These are phyloP conservation scores for Siniperca undulata DNA, from an alignment of 2,797 vertebrate species.

Conservation along the genomic window DNA sequence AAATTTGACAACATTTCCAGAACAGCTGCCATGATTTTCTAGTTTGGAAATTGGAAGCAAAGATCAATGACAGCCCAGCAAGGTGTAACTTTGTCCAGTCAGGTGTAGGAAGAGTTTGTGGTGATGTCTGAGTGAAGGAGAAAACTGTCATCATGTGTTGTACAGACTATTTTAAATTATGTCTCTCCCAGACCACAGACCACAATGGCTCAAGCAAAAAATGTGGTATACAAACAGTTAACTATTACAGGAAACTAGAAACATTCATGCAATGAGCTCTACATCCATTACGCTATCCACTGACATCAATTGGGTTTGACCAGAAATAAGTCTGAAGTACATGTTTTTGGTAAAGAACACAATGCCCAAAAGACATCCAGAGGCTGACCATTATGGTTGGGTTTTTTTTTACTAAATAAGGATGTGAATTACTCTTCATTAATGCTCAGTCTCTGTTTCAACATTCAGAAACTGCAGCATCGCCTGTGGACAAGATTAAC, in stretches of 20 bases:
- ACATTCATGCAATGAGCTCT: neutral
- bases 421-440: slow-evolving; percentile 54
- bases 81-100: neutral
- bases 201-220: neutral
- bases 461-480: slow-evolving; percentile 41
- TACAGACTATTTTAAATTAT: neutral
- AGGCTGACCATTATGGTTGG: neutral
- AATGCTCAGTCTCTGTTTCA: slow-evolving; percentile 26
- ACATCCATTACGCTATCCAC: neutral
- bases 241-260: slow-evolving; percentile 4
- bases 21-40: slow-evolving; percentile 11
- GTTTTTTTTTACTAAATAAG: slow-evolving; percentile 19
- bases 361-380: slow-evolving; percentile 27
- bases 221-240: neutral
- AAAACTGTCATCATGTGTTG: slow-evolving; percentile 1
- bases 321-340: slow-evolving; percentile 20
- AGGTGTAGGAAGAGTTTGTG: neutral
- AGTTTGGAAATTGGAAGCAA: slow-evolving; percentile 7
- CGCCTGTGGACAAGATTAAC: slow-evolving; percentile 26
- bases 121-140: neutral
- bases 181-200: neutral
- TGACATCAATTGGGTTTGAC: slow-evolving; percentile 39
- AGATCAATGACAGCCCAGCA: neutral
- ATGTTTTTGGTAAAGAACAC: slow-evolving; percentile 42
- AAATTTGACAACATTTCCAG: neutral